Conservation (phyloP, 2,113 vertebrate genomes). For the Taurulus bubalis region DNA sequence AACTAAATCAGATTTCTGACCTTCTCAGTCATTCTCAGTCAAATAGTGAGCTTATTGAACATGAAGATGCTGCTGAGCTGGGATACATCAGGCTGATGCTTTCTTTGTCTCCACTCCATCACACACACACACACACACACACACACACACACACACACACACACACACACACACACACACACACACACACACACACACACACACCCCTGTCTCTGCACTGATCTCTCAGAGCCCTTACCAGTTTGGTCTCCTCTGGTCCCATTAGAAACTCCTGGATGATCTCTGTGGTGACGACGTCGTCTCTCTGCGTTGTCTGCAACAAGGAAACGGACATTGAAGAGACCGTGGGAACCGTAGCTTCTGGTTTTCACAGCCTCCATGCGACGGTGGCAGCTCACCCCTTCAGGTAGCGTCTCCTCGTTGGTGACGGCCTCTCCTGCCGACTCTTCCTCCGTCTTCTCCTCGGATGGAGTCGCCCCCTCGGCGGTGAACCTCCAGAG, state of each 20-base stretch:
- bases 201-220: neutral
- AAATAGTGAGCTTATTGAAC: neutral
- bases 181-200: too few species aligned
- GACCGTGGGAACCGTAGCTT: neutral
- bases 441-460: conserved; percentile 80
- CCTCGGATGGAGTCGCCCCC: conserved; percentile 75
- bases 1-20: neutral
- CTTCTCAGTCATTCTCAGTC: too few species aligned
- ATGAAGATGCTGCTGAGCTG: neutral
- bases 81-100: neutral
- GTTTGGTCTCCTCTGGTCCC: conserved; percentile 93
- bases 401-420: conserved; percentile 71
- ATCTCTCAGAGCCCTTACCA: conserved; percentile 43
- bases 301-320: conserved; percentile 78
- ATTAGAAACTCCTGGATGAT: conserved; percentile 92
- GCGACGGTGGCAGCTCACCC: conserved; percentile 44
- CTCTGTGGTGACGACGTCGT: conserved; percentile 89
- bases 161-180: too few species aligned
- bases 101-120: neutral
- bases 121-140: too few species aligned
- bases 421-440: conserved; percentile 85
- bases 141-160: too few species aligned
- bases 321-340: conserved; percentile 2
- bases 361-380: neutral
- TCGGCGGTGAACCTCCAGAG: conserved; percentile 93